Evolutionary conservation across 2,113 vertebrate species (phyloP), one percentile per base, ranked within the genome.

Genomic region (Aptenodytes patagonicus): DNA sequence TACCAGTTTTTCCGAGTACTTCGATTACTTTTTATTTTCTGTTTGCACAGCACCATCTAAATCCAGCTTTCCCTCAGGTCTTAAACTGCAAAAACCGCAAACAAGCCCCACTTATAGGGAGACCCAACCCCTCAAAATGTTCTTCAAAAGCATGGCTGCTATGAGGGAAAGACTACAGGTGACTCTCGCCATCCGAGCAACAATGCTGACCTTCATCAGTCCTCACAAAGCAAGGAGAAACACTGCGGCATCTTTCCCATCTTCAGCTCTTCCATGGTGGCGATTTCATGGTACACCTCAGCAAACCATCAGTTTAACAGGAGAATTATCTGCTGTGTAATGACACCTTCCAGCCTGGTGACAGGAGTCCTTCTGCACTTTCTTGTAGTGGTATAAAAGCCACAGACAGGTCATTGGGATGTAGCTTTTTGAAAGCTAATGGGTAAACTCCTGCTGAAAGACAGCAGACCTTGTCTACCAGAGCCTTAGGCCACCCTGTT

Each of bases 301-400:
- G 94, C 83, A 95, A 97, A 94, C 77, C 91, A 64, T 81, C 76
- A 73, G 25, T 93, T 97, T 93, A 95, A 60, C 66, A 76, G 79
- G 57, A 87, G 81, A 89, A 95, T 95, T 91, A 94, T 73, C 88
- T 0, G 0, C 81, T 26, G 31, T 70, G 75, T 93, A 94, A 96
- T 91, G 92, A 96, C 20, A 93, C 66, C 91, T 97, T 88, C 85
- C 85, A 93, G 81, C 25, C 47, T 55, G 8, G 26, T 69, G 90
- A 91, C 91, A 90, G 93, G 83, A 90, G 47, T 95, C 87, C 88
- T 94, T 46, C 64, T 32, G 89, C 72, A 83, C 72, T 91, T 76
- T 87, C 83, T 72, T 61, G 55, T 5, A 38, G 75, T 7, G 13
- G 19, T 28, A 17, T 44, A 57, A 58, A 81, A 64, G 78, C 61